phyloP scores from a whole-genome alignment of 2,113 vertebrate species.

The Heloderma charlesbogerti region DNA sequence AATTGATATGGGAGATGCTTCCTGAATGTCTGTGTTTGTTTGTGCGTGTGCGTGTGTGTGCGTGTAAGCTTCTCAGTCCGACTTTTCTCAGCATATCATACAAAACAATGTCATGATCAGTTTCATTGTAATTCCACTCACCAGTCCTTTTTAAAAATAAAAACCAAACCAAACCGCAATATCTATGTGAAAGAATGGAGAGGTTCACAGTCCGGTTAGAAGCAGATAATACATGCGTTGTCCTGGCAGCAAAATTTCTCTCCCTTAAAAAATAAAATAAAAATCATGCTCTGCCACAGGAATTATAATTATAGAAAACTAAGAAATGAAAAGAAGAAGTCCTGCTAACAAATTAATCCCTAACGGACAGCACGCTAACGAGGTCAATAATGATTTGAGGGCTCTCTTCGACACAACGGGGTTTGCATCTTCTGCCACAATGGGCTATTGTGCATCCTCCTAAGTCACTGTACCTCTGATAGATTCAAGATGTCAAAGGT shows the following conservation, averaged over 20 bases:
- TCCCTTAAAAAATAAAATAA: conserved; percentile 80
- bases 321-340: conserved; percentile 56
- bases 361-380: conserved; percentile 87
- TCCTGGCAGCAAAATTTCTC: conserved; percentile 86
- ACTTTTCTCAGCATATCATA: conserved; percentile 71
- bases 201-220: conserved; percentile 89
- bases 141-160: conserved; percentile 78
- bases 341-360: conserved; percentile 86
- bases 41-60: conserved; percentile 20
- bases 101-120: conserved; percentile 77
- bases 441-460: conserved; percentile 88
- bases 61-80: conserved; percentile 42
- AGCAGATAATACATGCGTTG: conserved; percentile 91
- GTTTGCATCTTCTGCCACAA: conserved; percentile 87
- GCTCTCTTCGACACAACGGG: conserved; percentile 82
- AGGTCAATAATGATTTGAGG: conserved; percentile 83
- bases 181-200: conserved; percentile 86
- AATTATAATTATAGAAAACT: conserved; percentile 85
- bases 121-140: conserved; percentile 81
- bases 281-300: conserved; percentile 82
- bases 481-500: conserved; percentile 93
- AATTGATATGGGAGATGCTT: conserved; percentile 65
- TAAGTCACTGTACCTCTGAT: conserved; percentile 77
- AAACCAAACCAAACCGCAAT: conserved; percentile 67
- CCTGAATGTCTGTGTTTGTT: conserved; percentile 25